Conservation (phyloP, 2,797 vertebrate genomes). For the Catharus ustulatus region DNA sequence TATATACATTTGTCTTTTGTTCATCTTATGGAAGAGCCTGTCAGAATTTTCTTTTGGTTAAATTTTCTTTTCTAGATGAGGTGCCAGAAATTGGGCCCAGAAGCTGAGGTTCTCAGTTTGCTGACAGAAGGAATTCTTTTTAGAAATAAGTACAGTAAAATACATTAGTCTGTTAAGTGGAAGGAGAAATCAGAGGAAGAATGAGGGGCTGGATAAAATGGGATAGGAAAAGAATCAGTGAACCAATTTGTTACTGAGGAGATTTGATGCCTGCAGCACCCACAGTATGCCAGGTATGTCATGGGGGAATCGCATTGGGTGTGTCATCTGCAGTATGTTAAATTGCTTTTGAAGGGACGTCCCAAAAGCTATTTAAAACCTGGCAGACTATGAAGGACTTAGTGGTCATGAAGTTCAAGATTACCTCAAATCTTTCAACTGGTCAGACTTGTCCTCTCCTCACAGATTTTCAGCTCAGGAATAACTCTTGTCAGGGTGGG, state of each 20-base stretch:
- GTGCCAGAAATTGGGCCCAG: not conserved
- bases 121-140: not conserved
- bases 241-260: not conserved
- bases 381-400: not conserved
- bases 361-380: not conserved
- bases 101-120: not conserved
- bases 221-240: not conserved
- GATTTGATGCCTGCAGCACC: not conserved
- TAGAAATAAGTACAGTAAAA: not conserved
- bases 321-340: not conserved
- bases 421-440: not conserved
- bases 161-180: not conserved
- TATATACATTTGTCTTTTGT: not conserved
- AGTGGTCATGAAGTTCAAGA: rapidly evolving
- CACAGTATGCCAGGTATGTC: not conserved
- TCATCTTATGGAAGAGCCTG: not conserved
- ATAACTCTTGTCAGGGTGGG: not conserved
- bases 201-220: not conserved
- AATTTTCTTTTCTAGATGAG: not conserved
- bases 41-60: not conserved
- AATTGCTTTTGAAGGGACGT: not conserved
- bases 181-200: not conserved
- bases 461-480: not conserved
- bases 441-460: not conserved
- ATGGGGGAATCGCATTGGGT: rapidly evolving